Base-by-base conservation (phyloP, 1,140 invertebrate genomes). In the Drosophila pandora region DNA sequence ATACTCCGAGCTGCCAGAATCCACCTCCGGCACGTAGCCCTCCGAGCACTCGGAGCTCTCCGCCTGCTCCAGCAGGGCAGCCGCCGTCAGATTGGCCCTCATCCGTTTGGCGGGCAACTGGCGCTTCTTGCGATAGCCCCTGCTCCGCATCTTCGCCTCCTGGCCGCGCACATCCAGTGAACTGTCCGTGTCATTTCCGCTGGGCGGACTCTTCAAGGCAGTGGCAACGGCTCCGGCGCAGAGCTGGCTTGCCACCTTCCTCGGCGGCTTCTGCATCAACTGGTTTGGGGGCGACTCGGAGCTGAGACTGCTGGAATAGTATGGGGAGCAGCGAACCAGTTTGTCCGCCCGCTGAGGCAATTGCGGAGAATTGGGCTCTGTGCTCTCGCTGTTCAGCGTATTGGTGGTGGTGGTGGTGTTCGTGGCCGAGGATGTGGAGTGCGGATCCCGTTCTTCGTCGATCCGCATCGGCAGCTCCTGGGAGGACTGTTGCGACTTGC, bases 221-320 rank as follows among this genome's bases (percentile, higher is more conserved):
- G 93, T 92, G n/a, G 67, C 65, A 2, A 81, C 34, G 1, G 58
- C 55, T 12, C 48, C 74, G 10, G 82, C 60, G 5, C 54, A 59
- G n/a, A 78, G 49, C 52, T 87, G 83, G 10, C 53, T 69, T 88
- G 91, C 12, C 4, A 30, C 28, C 72, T 94, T 94, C 70, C 94
- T 93, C 0, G 93, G 93, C 6, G 93, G 93, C 21, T 93, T 93
- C 78, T 94, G 94, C 7, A 93, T 81, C 17, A 93, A 90, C 75
- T 94, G 93, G 75, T 95, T 94, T 1, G 94, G 94, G 2, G 94
- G 94, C 34, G 94, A 94, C 68, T 95, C 94, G 0, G 94, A 95
- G 81, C 94, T 95, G 17, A 95, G 90, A 74, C 94, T 95, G 74
- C 94, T 95, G 6, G 94, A 95, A 91, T 95, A 95, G 76, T 95